Conservation (phyloP, 2,888 invertebrate genomes). For the Polydesmus complanatus region DNA sequence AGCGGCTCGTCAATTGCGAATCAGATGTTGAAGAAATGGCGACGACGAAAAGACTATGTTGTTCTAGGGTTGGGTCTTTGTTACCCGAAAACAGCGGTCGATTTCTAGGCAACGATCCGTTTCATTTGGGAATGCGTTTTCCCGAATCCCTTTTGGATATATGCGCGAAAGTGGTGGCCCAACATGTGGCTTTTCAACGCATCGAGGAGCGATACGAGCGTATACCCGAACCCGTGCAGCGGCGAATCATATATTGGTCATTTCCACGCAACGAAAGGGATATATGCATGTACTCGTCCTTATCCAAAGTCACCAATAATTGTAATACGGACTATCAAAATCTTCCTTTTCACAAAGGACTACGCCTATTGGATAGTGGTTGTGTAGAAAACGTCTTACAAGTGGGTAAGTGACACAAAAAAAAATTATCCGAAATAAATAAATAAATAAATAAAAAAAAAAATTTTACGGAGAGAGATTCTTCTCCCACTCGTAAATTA, state of each 20-base stretch:
- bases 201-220: slow-evolving; percentile 75
- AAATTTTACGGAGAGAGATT: too few relatives aligned
- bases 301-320: slow-evolving; percentile 41
- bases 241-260: slow-evolving; percentile 75
- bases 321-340: slow-evolving; percentile 51
- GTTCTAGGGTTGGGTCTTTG: slow-evolving; percentile 22
- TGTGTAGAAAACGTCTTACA: slow-evolving; percentile 73
- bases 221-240: slow-evolving; percentile 76
- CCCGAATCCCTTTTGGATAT: slow-evolving; percentile 67
- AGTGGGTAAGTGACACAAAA: slow-evolving; percentile 71
- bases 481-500: too few relatives aligned
- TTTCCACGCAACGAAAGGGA: slow-evolving; percentile 75
- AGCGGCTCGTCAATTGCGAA: too few relatives aligned
- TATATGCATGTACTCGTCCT: slow-evolving; percentile 78
- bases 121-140: slow-evolving; percentile 14
- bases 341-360: slow-evolving; percentile 72
- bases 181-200: slow-evolving; percentile 69
- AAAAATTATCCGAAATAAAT: too few relatives aligned
- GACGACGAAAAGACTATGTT: slow-evolving; percentile 24
- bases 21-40: slow-evolving; percentile 20
- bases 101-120: slow-evolving; percentile 10
- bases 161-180: slow-evolving; percentile 67
- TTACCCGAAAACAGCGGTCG: slow-evolving; percentile 17
- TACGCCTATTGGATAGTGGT: slow-evolving; percentile 64
- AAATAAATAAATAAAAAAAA: too few relatives aligned